Base-by-base conservation (phyloP, 2,888 invertebrate species). In the Priapulus caudatus region DNA sequence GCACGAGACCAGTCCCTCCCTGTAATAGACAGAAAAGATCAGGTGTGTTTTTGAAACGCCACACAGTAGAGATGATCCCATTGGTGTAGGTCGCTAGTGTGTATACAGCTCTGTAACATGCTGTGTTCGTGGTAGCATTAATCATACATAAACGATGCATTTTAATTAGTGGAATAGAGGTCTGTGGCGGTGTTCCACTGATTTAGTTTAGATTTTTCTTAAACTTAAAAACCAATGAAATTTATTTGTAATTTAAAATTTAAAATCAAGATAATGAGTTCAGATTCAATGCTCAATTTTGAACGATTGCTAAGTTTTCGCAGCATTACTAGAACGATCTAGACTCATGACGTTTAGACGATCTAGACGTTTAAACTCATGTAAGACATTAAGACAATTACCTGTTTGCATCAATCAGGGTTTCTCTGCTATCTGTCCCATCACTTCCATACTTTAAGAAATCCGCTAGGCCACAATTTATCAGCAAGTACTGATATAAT, bases 1-100 rank as follows among this genome's bases (percentile, higher is more conserved):
- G 33, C 82, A 75, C 0, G 95, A 92, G 20, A 81, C 79, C 43
- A 97, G 72, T 0, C 97, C 97, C 74, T 98, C 97, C 53, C 87
- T 79, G 71, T 98, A 33, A 33, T 33, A 33, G 33, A n/a, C 10
- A 33, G n/a, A 33, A 33, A 33, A 10, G n/a, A n/a, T 10, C 33
- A 10, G n/a, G 33, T 33, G 33, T 10, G n/a, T 33, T 33, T 33
- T 33, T 33, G 33, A 10, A 33, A 33, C n/a, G 33, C n/a, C n/a
- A 33, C n/a, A n/a, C 33, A 33, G 33, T 33, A 33, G n/a, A n/a
- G n/a, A n/a, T n/a, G n/a, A n/a, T n/a, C n/a, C n/a, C n/a, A n/a
- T n/a, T n/a, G n/a, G n/a, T n/a, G n/a, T n/a, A n/a, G n/a, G n/a
- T n/a, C n/a, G n/a, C n/a, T n/a, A n/a, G n/a, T n/a, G n/a, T n/a